A percentile compares a stretch with the other conserved stretches of the same genome.
These are phyloP conservation scores for Drosophila colorata DNA, from an alignment of 2,888 invertebrate genomes.

Conservation along the genomic window DNA sequence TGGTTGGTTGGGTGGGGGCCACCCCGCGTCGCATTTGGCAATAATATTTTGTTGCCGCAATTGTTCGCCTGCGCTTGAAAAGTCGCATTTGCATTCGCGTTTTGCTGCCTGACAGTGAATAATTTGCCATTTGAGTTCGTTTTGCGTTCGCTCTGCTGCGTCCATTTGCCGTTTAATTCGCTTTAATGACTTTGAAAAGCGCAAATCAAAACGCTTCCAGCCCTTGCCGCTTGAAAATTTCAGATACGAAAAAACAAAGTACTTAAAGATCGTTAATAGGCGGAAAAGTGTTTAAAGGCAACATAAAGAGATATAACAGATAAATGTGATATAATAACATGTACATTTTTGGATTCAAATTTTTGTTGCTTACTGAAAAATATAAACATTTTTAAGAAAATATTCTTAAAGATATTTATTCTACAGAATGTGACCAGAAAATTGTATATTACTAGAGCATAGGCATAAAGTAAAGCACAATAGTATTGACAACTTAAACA, in stretches of 20 bases:
- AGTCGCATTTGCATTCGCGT: slow-evolving; percentile 39
- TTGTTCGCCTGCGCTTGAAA: slow-evolving; percentile 44
- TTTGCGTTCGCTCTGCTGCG: slow-evolving; percentile 32
- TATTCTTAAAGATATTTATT: too few species aligned
- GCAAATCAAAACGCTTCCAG: slow-evolving; percentile 61
- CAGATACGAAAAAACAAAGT: slow-evolving; percentile 1
- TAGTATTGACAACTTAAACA: too few species aligned
- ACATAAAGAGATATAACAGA: not conserved
- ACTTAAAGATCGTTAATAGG: slow-evolving; percentile 14
- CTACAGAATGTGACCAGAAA: too few species aligned
- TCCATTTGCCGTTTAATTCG: slow-evolving; percentile 55
- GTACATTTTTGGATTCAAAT: too few species aligned
- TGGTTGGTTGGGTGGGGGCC: not conserved
- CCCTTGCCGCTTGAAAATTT: slow-evolving; percentile 41
- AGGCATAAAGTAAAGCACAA: too few species aligned
- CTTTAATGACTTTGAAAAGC: slow-evolving; percentile 73
- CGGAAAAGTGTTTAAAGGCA: slow-evolving; percentile 9
- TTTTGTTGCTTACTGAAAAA: too few species aligned
- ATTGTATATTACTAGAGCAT: too few species aligned
- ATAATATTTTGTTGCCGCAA: slow-evolving; percentile 62
- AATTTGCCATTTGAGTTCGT: slow-evolving; percentile 70
- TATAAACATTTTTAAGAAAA: too few species aligned
- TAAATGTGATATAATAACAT: slow-evolving; percentile 3
- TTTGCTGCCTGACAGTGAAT: slow-evolving; percentile 78
- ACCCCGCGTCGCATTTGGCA: slow-evolving; percentile 58